These are phyloP conservation scores for Salvelinus alpinus DNA, from an alignment of 2,113 vertebrate species.

Conservation along the genomic window DNA sequence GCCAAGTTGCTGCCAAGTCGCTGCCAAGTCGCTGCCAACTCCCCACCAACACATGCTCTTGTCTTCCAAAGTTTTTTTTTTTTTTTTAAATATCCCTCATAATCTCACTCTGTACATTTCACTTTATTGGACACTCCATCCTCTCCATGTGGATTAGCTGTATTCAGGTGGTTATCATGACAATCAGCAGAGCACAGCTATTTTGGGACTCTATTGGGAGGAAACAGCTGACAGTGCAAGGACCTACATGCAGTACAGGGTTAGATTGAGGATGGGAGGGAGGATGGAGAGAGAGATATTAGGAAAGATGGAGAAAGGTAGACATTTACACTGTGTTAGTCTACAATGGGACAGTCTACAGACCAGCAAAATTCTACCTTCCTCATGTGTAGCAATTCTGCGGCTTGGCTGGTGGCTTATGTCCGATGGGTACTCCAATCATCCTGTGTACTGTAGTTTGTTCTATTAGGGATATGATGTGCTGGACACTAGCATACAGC, in stretches of 20 bases:
- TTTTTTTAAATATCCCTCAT: neutral
- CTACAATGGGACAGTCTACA: neutral
- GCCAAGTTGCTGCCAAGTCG: neutral
- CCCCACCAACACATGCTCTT: neutral
- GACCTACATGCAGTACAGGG: neutral
- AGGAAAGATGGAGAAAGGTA: neutral
- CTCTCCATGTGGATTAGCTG: conserved; percentile 50
- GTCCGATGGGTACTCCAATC: neutral
- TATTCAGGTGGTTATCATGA: conserved; percentile 64
- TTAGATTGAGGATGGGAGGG: neutral
- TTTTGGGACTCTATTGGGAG: conserved; percentile 55
- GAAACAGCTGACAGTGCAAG: conserved; percentile 59
- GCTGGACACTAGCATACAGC: conserved; percentile 10
- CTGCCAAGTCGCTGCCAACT: neutral
- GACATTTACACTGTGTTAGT: neutral
- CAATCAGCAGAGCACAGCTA: conserved; percentile 68
- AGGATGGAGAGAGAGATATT: neutral
- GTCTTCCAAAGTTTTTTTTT: neutral
- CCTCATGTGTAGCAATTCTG: neutral
- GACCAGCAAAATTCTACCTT: no score
- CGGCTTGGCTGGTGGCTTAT: neutral
- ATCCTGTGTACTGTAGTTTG: neutral
- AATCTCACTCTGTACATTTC: neutral
- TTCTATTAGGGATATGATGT: conserved; percentile 37
- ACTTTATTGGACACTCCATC: neutral